These are phyloP conservation scores for Pharmacophagus antenor DNA, from an alignment of 2,888 invertebrate genomes.

Conservation along the genomic window DNA sequence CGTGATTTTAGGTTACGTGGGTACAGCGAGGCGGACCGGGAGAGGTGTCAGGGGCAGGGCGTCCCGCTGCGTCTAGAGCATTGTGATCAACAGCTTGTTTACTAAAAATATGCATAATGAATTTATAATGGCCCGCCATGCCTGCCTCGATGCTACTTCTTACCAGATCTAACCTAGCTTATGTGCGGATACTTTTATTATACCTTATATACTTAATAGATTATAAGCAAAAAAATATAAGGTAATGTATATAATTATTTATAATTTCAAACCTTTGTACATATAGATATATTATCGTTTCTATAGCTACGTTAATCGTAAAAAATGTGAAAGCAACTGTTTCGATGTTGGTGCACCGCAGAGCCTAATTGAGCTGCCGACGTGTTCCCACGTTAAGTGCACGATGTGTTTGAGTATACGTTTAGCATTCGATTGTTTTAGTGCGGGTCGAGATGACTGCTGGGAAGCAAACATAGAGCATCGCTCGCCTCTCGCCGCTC, in stretches of 20 bases:
- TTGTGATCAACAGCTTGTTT: constrained; percentile 81
- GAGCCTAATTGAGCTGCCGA: constrained; percentile 71
- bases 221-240: neutral
- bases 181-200: constrained; percentile 24
- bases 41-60: constrained; percentile 68
- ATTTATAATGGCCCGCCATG: constrained; percentile 73
- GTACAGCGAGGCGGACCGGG: constrained; percentile 48
- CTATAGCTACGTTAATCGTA: constrained; percentile 26
- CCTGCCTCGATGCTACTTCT: constrained; percentile 51
- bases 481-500: constrained; percentile 45
- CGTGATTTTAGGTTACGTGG: constrained; percentile 58
- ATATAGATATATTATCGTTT: constrained; percentile 10
- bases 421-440: constrained; percentile 81
- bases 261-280: neutral
- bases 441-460: constrained; percentile 73
- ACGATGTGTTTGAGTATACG: constrained; percentile 72
- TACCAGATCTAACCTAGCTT: constrained; percentile 44
- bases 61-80: constrained; percentile 69
- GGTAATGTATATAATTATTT: neutral
- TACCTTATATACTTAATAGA: neutral
- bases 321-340: constrained; percentile 47
- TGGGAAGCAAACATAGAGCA: constrained; percentile 68
- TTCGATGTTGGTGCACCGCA: constrained; percentile 31
- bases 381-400: constrained; percentile 78
- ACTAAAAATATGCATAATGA: constrained; percentile 82